These are phyloP conservation scores for Pteromalus puparum DNA, from an alignment of 1,140 invertebrate genomes.

Conservation along the genomic window DNA sequence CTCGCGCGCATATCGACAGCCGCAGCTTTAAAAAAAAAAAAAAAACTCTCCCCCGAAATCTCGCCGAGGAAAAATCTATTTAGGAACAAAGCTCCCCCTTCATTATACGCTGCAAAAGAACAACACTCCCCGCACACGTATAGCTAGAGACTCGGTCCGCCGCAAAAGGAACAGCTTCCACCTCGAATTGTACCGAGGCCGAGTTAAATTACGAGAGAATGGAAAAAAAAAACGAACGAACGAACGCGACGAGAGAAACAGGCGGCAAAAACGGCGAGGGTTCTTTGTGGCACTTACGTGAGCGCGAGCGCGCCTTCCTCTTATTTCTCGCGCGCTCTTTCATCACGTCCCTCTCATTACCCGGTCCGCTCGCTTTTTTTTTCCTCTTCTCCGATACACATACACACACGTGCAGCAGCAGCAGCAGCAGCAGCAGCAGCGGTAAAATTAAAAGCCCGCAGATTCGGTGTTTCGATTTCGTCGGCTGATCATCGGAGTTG, in stretches of 20 bases:
- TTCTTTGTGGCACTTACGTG: slow-evolving; percentile 4
- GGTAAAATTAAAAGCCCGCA: not conserved
- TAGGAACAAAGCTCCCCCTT: not conserved
- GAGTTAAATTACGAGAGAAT: slow-evolving; percentile 10
- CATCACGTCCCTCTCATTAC: slow-evolving; percentile 44
- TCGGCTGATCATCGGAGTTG: not conserved
- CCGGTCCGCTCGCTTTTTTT: not conserved
- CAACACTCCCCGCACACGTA: not conserved
- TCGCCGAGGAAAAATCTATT: not conserved
- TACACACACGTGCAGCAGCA: no score
- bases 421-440: not conserved
- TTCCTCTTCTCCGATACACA: not conserved
- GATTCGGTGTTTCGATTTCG: not conserved
- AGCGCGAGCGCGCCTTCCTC: not conserved
- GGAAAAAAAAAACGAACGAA: no score
- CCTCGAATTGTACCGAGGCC: not conserved
- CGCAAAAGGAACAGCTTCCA: not conserved
- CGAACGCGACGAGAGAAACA: not conserved
- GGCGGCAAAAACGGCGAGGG: not conserved
- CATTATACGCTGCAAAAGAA: not conserved
- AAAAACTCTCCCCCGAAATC: not conserved
- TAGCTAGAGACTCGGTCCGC: no score
- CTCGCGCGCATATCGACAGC: no score
- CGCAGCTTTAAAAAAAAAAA: not conserved
- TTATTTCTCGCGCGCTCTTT: slow-evolving; percentile 37